These are phyloP conservation scores for Danio albolineatus DNA, from an alignment of 2,797 vertebrate genomes.

Conservation along the genomic window DNA sequence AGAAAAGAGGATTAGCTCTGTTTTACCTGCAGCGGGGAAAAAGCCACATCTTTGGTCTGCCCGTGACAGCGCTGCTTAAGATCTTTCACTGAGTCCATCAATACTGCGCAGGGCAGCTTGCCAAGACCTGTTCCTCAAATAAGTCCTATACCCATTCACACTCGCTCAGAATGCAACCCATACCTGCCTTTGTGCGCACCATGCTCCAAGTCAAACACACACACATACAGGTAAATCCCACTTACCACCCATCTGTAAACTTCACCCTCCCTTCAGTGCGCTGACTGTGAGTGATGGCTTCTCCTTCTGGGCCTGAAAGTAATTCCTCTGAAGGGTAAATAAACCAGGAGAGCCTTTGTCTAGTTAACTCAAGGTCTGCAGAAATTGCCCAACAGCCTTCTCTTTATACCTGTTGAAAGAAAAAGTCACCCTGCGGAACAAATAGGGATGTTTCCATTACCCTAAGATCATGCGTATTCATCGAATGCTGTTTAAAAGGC, in stretches of 20 bases:
- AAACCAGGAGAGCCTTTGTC: conserved; percentile 55
- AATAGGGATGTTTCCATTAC: conserved; percentile 31
- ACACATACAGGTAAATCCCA: conserved; percentile 49
- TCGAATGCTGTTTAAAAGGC: not conserved
- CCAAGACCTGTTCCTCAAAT: conserved; percentile 54
- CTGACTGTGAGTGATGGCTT: conserved; percentile 48
- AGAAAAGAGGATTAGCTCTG: conserved; percentile 70
- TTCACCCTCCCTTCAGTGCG: conserved; percentile 46
- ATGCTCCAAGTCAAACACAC: conserved; percentile 39
- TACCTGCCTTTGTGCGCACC: conserved; percentile 36
- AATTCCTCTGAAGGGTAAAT: conserved; percentile 52
- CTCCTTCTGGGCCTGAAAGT: conserved; percentile 54
- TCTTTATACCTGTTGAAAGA: conserved; percentile 42
- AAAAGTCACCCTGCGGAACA: conserved; percentile 31
- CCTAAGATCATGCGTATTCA: not conserved
- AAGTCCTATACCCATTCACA: conserved; percentile 27
- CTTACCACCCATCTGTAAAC: conserved; percentile 51
- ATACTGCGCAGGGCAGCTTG: conserved; percentile 40
- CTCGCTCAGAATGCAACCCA: conserved; percentile 23
- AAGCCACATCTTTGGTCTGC: conserved; percentile 64
- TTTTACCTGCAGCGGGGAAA: conserved; percentile 68
- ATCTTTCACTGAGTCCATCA: conserved; percentile 56
- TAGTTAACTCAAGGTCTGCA: conserved; percentile 53
- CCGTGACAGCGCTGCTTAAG: conserved; percentile 50
- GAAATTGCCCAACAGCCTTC: conserved; percentile 17